These are phyloP conservation scores for Melitaea cinxia DNA, from an alignment of 1,140 invertebrate genomes.

Conservation along the genomic window DNA sequence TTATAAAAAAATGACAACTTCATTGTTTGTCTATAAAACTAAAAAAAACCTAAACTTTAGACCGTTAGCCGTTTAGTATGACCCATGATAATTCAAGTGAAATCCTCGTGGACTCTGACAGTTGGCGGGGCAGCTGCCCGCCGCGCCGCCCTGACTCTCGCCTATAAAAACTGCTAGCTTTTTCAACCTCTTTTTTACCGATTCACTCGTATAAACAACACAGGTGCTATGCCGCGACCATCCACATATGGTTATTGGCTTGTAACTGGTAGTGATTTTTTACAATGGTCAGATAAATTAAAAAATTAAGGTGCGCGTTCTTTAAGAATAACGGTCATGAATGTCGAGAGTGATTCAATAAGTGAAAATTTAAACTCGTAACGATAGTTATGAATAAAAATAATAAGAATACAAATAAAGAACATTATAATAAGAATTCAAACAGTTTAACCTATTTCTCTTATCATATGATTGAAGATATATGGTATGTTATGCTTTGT, in stretches of 20 bases:
- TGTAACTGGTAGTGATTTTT: slow-evolving; percentile 59
- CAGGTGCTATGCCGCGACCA: slow-evolving; percentile 75
- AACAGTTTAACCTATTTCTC: neutral
- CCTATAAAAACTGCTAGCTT: slow-evolving; percentile 75
- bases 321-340: slow-evolving; percentile 2
- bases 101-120: slow-evolving; percentile 76
- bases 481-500: neutral
- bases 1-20: too few species aligned
- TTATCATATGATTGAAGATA: slow-evolving; percentile 1
- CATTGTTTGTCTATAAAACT: too few species aligned
- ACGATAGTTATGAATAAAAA: slow-evolving; percentile 25
- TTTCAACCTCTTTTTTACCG: slow-evolving; percentile 73
- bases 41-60: too few species aligned
- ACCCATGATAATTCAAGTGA: slow-evolving; percentile 62
- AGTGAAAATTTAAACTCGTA: too few species aligned
- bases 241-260: slow-evolving; percentile 76
- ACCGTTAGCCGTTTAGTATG: slow-evolving; percentile 60
- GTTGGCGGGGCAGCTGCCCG: slow-evolving; percentile 75
- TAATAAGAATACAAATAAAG: slow-evolving; percentile 13
- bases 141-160: slow-evolving; percentile 72
- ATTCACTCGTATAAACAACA: slow-evolving; percentile 80
- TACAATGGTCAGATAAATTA: slow-evolving; percentile 39
- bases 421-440: slow-evolving; percentile 14
- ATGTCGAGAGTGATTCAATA: neutral
- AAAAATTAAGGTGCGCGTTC: slow-evolving; percentile 3